These are phyloP conservation scores for Aphis gossypii DNA, from an alignment of 1,140 invertebrate species.

Conservation along the genomic window DNA sequence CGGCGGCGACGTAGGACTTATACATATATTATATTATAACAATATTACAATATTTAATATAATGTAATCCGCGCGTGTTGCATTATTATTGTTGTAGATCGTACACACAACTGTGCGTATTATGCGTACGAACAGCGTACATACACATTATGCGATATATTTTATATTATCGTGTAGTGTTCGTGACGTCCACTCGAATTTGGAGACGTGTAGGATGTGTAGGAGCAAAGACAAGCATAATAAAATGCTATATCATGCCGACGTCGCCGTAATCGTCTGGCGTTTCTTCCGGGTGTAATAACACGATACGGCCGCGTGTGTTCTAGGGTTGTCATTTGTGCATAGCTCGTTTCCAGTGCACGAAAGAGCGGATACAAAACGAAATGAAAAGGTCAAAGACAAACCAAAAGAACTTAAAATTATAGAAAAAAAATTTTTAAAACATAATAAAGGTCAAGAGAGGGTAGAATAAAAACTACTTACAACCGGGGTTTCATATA, in stretches of 20 bases:
- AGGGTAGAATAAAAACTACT: background rate
- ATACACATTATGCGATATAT: background rate
- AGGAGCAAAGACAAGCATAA: background rate
- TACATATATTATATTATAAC: background rate
- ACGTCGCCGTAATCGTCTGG: background rate
- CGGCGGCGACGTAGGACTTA: background rate
- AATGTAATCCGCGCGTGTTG: background rate
- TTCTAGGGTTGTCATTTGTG: background rate
- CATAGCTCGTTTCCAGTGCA: background rate
- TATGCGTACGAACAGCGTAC: background rate
- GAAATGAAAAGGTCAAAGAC: background rate
- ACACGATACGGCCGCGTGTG: background rate
- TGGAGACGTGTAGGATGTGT: background rate
- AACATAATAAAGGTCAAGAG: background rate
- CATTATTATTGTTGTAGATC: background rate
- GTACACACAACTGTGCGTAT: background rate
- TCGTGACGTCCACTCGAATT: background rate
- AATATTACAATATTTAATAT: slow-evolving; percentile 5
- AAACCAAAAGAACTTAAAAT: background rate
- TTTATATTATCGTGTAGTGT: background rate
- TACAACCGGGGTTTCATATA: background rate
- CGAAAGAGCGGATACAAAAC: background rate
- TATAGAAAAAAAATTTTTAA: background rate
- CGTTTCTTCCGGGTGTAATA: background rate
- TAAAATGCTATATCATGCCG: background rate